Conservation (phyloP, 1,140 invertebrate species). For the Spodoptera litura region DNA sequence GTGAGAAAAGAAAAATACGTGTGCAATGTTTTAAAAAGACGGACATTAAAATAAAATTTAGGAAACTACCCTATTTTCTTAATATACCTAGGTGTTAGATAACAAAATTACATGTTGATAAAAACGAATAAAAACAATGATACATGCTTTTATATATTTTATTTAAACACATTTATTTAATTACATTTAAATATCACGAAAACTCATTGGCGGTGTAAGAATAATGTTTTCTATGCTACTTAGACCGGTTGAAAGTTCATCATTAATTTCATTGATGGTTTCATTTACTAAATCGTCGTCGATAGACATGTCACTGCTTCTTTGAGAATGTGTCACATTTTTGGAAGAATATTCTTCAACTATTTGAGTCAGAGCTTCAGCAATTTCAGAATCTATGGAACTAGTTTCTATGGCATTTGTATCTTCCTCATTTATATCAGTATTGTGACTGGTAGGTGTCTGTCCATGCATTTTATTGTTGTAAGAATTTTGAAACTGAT, state of each 20-base stretch:
- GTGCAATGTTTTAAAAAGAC: too few species aligned
- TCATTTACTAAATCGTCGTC: constrained; percentile 71
- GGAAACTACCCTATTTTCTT: too few species aligned
- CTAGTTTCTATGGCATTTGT: constrained; percentile 29
- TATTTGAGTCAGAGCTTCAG: constrained; percentile 70
- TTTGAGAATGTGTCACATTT: constrained; percentile 23
- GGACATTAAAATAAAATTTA: too few species aligned
- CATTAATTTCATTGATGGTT: constrained; percentile 71
- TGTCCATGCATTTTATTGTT: not conserved
- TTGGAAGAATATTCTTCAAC: constrained; percentile 58
- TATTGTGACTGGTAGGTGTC: constrained; percentile 14
- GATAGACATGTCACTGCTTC: constrained; percentile 52
- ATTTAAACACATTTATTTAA: too few species aligned
- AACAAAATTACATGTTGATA: too few species aligned
- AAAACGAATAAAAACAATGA: too few species aligned
- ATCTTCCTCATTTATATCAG: constrained; percentile 16
- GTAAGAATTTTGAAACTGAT: constrained; percentile 10
- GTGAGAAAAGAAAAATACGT: too few species aligned
- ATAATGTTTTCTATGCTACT: constrained; percentile 60
- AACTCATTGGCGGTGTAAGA: constrained; percentile 72
- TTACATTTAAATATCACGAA: constrained; percentile 54
- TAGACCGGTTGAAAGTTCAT: constrained; percentile 51
- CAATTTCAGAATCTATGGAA: constrained; percentile 59
- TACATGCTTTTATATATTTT: not conserved
- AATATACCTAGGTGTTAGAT: too few species aligned